phyloP scores from a whole-genome alignment of 1,140 invertebrate genomes.

The Drosophila tropicalis region DNA sequence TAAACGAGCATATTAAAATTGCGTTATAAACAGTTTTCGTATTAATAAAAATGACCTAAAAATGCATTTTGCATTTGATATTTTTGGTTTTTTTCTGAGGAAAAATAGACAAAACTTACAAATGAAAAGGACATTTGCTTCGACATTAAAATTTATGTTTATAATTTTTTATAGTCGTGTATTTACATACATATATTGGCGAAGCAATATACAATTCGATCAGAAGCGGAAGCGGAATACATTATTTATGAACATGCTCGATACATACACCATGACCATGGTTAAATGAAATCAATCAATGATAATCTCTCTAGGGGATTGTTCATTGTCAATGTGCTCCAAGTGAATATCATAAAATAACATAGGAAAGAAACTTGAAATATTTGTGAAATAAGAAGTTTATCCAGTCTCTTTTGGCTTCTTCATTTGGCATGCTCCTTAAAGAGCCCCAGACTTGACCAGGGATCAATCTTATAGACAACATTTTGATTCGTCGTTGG shows the following conservation, averaged over 20 bases:
- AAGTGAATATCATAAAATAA: too few species aligned
- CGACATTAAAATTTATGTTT: slow-evolving; percentile 44
- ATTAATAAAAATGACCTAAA: slow-evolving; percentile 74
- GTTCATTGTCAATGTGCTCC: too few species aligned
- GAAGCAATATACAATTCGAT: not conserved
- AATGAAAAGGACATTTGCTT: slow-evolving; percentile 41
- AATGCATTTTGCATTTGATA: slow-evolving; percentile 64
- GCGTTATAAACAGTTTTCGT: slow-evolving; percentile 57
- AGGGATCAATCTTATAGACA: not conserved
- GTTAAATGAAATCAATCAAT: too few species aligned
- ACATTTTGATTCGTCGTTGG: not conserved
- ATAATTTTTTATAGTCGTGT: not conserved
- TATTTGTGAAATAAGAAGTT: too few species aligned
- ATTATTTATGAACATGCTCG: too few species aligned
- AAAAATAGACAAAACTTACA: slow-evolving; percentile 16
- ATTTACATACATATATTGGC: not conserved
- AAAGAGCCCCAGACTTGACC: not conserved
- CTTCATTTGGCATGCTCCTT: too few species aligned
- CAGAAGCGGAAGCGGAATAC: not conserved
- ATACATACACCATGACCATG: too few species aligned
- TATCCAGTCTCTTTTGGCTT: too few species aligned
- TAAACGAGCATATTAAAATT: slow-evolving; percentile 64
- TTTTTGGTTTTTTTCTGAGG: slow-evolving; percentile 2
- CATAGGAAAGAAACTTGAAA: too few species aligned
- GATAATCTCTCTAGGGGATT: too few species aligned